Base-by-base conservation (phyloP, 1,140 invertebrate species). In the Argopecten irradians region DNA sequence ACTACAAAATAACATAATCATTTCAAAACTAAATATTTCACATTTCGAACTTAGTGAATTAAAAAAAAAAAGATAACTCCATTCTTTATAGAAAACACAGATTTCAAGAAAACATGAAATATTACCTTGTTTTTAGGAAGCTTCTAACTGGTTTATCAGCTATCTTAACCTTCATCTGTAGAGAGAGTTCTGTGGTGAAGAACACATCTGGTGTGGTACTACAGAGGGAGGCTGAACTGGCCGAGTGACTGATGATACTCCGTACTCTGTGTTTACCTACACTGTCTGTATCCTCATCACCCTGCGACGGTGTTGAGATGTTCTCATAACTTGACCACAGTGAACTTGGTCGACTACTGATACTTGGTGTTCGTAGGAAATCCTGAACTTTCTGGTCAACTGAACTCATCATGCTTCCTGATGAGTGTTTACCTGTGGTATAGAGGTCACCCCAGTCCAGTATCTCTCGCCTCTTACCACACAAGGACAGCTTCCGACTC, bases 61-160 rank as follows among this genome's bases (percentile, higher is more conserved):
- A 34, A 33, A 39, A 85, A 33, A 85, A 11, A 39, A 9, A 14
- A 32, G 16, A 11, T 43, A 16, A 84, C 13, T 14, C 33, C 13
- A 22, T 16, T 84, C 13, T 84, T 19, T 13, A 13, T 13, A 16
- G 14, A 16, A 16, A 14, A 36, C 39, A 35, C 35, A 85, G 2
- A 34, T 32, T 19, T 22, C 39, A 19, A 86, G 16, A 22, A 34
- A 28, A 33, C 16, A n/a, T n/a, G 33, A 14, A 82, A 34, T 88
- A 89, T 91, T 91, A 96, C 95, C 89, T 94, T 41, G 95, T 95
- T 84, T 92, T 83, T 5, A 96, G 89, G 83, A 96, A 93, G 90
- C 95, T 95, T 88, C 94, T 95, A 33, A 96, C 94, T 11, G 96
- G 96, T 87, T 95, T 95, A 88, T 96, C 96, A 11, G 95, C 94